Base-by-base conservation (phyloP, 2,888 invertebrate species). In the Ctena decussata region DNA sequence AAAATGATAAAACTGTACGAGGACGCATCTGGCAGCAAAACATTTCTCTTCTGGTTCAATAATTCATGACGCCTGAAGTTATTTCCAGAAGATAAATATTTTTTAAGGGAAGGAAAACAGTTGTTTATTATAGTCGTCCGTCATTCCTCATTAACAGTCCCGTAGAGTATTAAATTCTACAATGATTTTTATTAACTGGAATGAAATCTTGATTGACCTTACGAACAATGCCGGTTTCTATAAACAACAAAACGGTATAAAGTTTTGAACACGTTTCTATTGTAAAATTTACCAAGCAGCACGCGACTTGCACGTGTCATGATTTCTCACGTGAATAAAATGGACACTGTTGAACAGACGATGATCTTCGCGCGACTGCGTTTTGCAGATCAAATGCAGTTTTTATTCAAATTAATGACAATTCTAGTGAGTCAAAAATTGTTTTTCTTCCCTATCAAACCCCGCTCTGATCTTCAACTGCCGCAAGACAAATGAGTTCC, bases 321-420 rank as follows among this genome's bases (percentile, higher is more conserved):
- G 27, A 46, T 79, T 44, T 80, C 84, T 78, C 82, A 32, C 77
- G 84, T 81, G 82, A 70, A 65, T 65, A n/a, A 35, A 65, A 65
- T 65, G 65, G 60, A 30, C 65, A 65, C 65, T 65, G 65, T 18
- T 35, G 32, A 65, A 35, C 35, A 35, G 80, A 71, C 72, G 53
- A 80, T 74, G 74, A 37, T 53, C 46, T 73, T 30, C 79, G 78
- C 84, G 69, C 76, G 84, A 84, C 81, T 82, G 81, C 53, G 77
- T 82, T 69, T 69, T 77, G 27, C 77, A 65, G 53, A 60, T 77
- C 60, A 24, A 77, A 60, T 53, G 77, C 49, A 53, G 30, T 71
- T 77, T 79, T 76, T 84, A 84, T 84, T 77, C 70, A 80, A 84
- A 84, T 84, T 84, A 84, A 84, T 84, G 83, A 84, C 83, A 84